Conservation (phyloP, 2,888 invertebrate species). For the Arenicola marina region DNA sequence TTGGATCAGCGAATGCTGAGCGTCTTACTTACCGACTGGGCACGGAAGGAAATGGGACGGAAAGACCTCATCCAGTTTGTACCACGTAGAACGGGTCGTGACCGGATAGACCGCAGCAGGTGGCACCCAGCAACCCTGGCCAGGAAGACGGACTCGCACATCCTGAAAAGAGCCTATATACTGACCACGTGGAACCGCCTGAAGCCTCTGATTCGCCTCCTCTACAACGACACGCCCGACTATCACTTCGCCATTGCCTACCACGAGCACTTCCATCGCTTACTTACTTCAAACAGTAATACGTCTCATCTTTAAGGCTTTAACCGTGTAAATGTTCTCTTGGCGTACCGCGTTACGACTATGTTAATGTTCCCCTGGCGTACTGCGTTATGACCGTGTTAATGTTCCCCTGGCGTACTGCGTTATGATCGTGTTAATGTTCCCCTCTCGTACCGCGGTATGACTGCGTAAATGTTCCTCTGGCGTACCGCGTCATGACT, state of each 20-base stretch:
- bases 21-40: neutral
- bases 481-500: no score
- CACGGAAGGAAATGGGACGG: neutral
- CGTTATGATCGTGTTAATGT: no score
- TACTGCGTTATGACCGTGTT: no score
- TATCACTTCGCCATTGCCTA: neutral
- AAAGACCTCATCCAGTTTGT: neutral
- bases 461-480: no score
- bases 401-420: no score
- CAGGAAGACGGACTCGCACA: neutral
- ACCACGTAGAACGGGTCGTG: no score
- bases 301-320: no score
- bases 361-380: no score
- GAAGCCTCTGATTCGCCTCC: neutral
- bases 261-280: neutral
- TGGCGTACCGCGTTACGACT: no score
- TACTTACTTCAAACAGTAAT: no score
- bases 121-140: neutral
- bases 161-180: neutral
- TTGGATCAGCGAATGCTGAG: constrained; percentile 8
- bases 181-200: neutral
- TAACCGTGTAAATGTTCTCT: no score
- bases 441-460: no score
- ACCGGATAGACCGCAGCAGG: neutral
- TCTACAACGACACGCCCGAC: neutral